phyloP scores from a whole-genome alignment of 1,140 invertebrate species.

The Trachymyrmex cornetzi region DNA sequence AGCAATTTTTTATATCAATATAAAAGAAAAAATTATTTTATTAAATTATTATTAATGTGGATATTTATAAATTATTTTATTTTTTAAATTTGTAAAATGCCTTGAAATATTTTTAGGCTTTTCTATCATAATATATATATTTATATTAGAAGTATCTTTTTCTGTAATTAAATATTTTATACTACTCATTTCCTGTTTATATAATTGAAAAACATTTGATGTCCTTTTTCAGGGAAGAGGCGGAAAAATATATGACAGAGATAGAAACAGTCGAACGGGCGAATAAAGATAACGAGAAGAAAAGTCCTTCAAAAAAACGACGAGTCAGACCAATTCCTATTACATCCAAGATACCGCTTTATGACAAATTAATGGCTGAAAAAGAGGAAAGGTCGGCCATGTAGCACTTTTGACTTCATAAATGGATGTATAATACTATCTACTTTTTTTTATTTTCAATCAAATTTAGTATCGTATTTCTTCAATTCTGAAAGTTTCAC shows the following conservation, averaged over 20 bases:
- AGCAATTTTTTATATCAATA: background rate
- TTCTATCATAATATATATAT: background rate
- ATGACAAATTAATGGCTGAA: conserved; percentile 90
- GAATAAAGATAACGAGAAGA: conserved; percentile 85
- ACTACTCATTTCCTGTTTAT: background rate
- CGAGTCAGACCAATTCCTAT: conserved; percentile 89
- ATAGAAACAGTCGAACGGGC: conserved; percentile 80
- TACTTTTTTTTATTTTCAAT: background rate
- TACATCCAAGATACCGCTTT: conserved; percentile 90
- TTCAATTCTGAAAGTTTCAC: background rate
- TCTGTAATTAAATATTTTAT: conserved; percentile 11
- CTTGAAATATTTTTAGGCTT: background rate
- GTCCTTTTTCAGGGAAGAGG: conserved; percentile 88
- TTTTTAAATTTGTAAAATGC: background rate
- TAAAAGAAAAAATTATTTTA: background rate
- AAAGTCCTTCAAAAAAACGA: conserved; percentile 80
- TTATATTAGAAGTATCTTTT: background rate
- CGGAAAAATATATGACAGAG: conserved; percentile 86
- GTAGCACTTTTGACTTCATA: background rate
- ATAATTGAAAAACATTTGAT: too few relatives aligned
- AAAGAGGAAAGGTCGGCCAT: conserved; percentile 89
- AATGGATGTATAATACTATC: background rate
- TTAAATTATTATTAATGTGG: too few relatives aligned
- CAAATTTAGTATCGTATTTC: background rate
- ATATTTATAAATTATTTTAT: too few relatives aligned